Conservation (phyloP, 2,113 vertebrate species). For the Rhineura floridana region DNA sequence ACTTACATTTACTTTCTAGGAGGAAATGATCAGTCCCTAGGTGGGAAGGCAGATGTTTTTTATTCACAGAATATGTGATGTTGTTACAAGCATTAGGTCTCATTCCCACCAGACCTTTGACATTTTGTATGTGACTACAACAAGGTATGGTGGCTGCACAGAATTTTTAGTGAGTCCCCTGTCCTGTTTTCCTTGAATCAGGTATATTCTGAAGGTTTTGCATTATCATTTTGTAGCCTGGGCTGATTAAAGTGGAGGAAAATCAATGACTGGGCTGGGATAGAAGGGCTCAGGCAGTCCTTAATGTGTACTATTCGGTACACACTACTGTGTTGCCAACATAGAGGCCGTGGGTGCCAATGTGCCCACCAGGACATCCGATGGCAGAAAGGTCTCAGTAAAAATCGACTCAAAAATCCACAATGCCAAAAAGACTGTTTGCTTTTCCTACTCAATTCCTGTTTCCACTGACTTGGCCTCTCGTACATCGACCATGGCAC, state of each 20-base stretch:
- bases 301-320: too few relatives aligned
- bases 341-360: too few relatives aligned
- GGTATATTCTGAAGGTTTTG: constrained; percentile 50
- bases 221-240: constrained; percentile 32
- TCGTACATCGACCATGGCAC: too few relatives aligned
- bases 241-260: constrained; percentile 33
- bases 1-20: not conserved
- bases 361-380: too few relatives aligned
- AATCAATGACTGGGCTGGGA: too few relatives aligned
- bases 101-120: constrained; percentile 47
- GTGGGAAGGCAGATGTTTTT: constrained; percentile 36
- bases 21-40: constrained; percentile 45
- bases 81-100: constrained; percentile 32
- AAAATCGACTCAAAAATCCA: too few relatives aligned
- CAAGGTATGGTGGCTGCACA: constrained; percentile 9
- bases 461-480: too few relatives aligned
- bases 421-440: too few relatives aligned
- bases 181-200: constrained; percentile 33
- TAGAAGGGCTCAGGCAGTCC: too few relatives aligned
- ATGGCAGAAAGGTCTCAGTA: too few relatives aligned
- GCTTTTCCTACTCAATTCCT: too few relatives aligned
- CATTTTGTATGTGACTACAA: constrained; percentile 38
- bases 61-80: constrained; percentile 41
- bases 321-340: too few relatives aligned
- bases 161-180: not conserved